Evolutionary conservation across 2,797 vertebrate species (phyloP).

Genomic region (Lagodon rhomboides): DNA sequence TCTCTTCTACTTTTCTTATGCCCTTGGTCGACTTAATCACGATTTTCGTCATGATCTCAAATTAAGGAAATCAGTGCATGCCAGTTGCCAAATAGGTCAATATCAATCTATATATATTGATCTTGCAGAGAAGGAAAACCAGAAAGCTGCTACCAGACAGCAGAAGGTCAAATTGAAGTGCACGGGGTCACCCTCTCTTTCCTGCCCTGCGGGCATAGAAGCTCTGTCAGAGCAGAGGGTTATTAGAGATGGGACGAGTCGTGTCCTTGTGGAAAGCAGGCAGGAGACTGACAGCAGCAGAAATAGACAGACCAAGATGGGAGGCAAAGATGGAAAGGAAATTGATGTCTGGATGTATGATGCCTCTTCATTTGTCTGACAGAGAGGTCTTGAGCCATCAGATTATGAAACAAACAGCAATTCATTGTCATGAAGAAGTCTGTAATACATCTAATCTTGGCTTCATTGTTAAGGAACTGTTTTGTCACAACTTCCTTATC

Average conservation of each 20-base stretch:
- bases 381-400: neutral
- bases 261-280: constrained; percentile 32
- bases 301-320: constrained; percentile 11
- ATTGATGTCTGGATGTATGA: constrained; percentile 9
- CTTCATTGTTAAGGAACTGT: neutral
- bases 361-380: constrained; percentile 15
- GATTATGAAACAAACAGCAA: neutral
- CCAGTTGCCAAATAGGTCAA: constrained; percentile 36
- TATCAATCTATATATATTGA: constrained; percentile 61
- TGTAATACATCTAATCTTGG: constrained; percentile 19
- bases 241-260: constrained; percentile 41
- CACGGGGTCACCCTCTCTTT: constrained; percentile 20
- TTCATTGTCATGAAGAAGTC: constrained; percentile 10
- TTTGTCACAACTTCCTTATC: neutral
- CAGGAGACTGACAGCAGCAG: constrained; percentile 47
- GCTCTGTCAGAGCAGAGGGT: constrained; percentile 33
- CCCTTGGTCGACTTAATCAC: neutral
- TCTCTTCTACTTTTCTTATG: neutral
- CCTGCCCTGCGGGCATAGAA: constrained; percentile 29
- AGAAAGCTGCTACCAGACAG: constrained; percentile 36
- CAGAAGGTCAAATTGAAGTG: constrained; percentile 65
- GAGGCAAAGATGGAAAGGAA: constrained; percentile 29
- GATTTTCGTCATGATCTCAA: constrained; percentile 19
- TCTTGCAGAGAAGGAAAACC: constrained; percentile 42
- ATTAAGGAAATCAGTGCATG: constrained; percentile 24